Base-by-base conservation (phyloP, 2,888 invertebrate genomes). In the Scaptomyza parva region DNA sequence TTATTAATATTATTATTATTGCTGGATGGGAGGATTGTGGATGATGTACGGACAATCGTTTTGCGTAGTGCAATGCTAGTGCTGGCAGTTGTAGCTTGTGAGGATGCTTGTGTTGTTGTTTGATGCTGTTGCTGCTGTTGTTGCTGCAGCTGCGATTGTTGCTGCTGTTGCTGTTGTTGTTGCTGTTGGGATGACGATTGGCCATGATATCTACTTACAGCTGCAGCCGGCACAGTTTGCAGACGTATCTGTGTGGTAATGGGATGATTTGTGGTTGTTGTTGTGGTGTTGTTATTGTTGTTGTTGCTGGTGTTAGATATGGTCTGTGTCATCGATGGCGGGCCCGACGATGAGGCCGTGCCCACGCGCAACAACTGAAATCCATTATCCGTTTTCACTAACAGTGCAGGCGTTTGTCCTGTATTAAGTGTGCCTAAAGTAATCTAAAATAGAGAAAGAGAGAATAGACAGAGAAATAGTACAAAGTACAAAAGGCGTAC, bases 331-430 rank as follows among this genome's bases (percentile, higher is more conserved):
- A 87, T 84, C 76, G 89, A 87, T 70, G 93, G 92, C 81, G 93
- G 92, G 81, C 94, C 93, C 55, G 94, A 92, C 65, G 94, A 92
- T 63, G 96, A 94, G 74, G 96, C 95, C 81, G 96, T 96, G 78
- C 96, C 96, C 88, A 97, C 96, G 92, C 97, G 95, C 90, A 98
- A 93, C 92, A 98, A 93, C 92, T 98, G 98, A 92, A 96, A 97
- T 90, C 98, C 98, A 93, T 97, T 98, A 93, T 98, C 98, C 90
- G 98, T 98, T 94, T 98, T 98, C 92, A 98, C 94, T 91, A 98
- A 94, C 92, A 98, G 94, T 92, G 94, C 94, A 92, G 97, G 96
- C 92, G 96, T 97, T 92, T 97, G 96, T 91, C 96, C 96, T 81
- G 96, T 95, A 93, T 96, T 97, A 89, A 97, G 94, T 90, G 96